Conservation (phyloP, 2,888 invertebrate species). For the Drosophila leonis region DNA sequence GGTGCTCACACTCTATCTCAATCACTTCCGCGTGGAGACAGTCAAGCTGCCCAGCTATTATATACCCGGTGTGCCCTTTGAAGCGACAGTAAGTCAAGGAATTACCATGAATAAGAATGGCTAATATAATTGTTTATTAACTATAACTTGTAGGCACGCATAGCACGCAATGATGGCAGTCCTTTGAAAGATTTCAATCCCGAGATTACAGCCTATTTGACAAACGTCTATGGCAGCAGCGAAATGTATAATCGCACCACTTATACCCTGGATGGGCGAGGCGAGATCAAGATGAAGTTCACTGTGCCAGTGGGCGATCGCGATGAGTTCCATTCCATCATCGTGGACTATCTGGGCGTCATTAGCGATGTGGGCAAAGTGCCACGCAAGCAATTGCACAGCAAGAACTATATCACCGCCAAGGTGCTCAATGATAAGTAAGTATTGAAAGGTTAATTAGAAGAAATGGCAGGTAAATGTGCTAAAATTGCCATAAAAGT, state of each 20-base stretch:
- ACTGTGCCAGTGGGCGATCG: slow-evolving; percentile 82
- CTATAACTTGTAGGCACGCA: slow-evolving; percentile 87
- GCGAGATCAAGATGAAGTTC: slow-evolving; percentile 84
- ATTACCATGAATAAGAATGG: not conserved
- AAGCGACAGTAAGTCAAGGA: slow-evolving; percentile 81
- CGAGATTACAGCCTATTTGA: slow-evolving; percentile 86
- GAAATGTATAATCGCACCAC: slow-evolving; percentile 83
- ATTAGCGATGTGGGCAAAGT: slow-evolving; percentile 85
- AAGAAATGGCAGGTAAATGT: not conserved
- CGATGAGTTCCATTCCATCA: slow-evolving; percentile 84
- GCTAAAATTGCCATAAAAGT: not conserved
- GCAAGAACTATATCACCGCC: slow-evolving; percentile 84
- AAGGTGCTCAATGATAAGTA: slow-evolving; percentile 87
- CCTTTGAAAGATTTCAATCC: slow-evolving; percentile 88
- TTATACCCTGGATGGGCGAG: slow-evolving; percentile 79
- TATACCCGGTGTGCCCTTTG: slow-evolving; percentile 94
- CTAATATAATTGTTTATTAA: not conserved
- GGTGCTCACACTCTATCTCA: slow-evolving; percentile 92
- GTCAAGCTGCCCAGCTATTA: slow-evolving; percentile 95
- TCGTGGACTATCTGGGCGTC: slow-evolving; percentile 90
- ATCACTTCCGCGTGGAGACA: slow-evolving; percentile 91
- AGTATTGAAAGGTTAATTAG: slow-evolving; percentile 40
- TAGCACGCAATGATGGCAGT: slow-evolving; percentile 90
- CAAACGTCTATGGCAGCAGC: slow-evolving; percentile 83
- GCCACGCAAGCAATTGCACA: slow-evolving; percentile 80